A percentile compares a stretch with the other conserved stretches of the same genome.
Evolutionary conservation across 2,888 invertebrate species (phyloP).

Genomic region (Rhimphoctona megacephalus): DNA sequence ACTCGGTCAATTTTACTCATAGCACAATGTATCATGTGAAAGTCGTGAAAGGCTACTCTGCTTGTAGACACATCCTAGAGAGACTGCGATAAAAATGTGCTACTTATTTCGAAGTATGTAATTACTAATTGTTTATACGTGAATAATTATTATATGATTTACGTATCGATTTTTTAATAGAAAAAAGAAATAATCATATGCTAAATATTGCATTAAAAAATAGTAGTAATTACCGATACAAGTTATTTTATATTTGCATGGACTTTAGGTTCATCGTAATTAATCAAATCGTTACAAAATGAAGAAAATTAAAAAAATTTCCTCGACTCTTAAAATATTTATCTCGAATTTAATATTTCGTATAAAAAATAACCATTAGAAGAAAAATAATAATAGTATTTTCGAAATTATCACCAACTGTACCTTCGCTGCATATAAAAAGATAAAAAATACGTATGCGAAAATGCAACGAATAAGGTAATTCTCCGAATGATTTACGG

Average conservation of each 20-base stretch:
- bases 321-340: not conserved
- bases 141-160: conserved; percentile 5
- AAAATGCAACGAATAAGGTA: conserved; percentile 21
- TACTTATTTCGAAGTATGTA: conserved; percentile 17
- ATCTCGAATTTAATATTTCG: not conserved
- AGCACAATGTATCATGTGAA: conserved; percentile 43
- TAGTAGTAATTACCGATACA: not conserved
- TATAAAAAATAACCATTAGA: not conserved
- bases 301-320: no score
- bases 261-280: no score
- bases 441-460: not conserved
- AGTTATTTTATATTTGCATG: not conserved
- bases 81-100: conserved; percentile 30
- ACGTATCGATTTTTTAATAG: not conserved
- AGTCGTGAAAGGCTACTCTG: conserved; percentile 36
- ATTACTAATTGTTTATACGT: conserved; percentile 28
- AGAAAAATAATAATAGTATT: not conserved
- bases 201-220: not conserved
- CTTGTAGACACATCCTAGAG: conserved; percentile 23
- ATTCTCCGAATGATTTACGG: conserved; percentile 37
- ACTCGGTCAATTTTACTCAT: conserved; percentile 53
- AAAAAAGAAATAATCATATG: not conserved
- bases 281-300: no score
- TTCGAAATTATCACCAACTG: not conserved
- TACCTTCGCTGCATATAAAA: conserved; percentile 5